Base-by-base conservation (phyloP, 2,113 vertebrate species). In the Hippocampus comes region DNA sequence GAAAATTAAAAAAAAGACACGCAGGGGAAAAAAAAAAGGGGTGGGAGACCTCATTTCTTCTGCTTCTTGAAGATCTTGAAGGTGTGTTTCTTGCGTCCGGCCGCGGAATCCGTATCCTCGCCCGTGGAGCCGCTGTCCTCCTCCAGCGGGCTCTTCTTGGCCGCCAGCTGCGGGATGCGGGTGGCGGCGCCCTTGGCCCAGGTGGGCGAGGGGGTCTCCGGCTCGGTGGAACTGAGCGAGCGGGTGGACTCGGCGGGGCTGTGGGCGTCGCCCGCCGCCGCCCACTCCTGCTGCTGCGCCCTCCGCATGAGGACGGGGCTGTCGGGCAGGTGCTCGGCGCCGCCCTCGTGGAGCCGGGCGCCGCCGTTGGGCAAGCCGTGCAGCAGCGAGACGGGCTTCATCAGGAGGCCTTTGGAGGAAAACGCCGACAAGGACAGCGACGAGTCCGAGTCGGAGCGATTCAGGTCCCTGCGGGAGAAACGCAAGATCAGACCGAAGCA, bases 11-110 rank as follows among this genome's bases (percentile, higher is more conserved):
- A 51, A 14, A 1, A 49, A 46, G 10, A 46, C 43, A 10, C 46
- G 4, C 14, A 12, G 21, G 34, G 71, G 76, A 48, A 76, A 60
- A 78, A 80, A 80, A 77, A 71, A 25, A 74, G 74, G 79, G 75
- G 73, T 60, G 34, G 63, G 30, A 73, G 79, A 78, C 73, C 86
- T 84, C 70, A 99, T 91, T 98, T 99, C 89, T 90, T 96, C 93
- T 96, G 95, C 80, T 98, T 99, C 92, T 98, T 99, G 90, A 99
- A 99, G 87, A 99, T 95, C 94, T 98, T 98, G 82, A 98, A 95
- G 82, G 95, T 94, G 89, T 96, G 95, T 90, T 98, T 99, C 91
- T 97, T 99, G 91, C 94, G 95, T 89, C 93, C 94, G 80, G 93
- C 93, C 73, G 90, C 88, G 15, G 93, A 94, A 86, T 99, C 97